Evolutionary conservation across 2,888 invertebrate species (phyloP).

Genomic region (Tanytarsus gracilentus): DNA sequence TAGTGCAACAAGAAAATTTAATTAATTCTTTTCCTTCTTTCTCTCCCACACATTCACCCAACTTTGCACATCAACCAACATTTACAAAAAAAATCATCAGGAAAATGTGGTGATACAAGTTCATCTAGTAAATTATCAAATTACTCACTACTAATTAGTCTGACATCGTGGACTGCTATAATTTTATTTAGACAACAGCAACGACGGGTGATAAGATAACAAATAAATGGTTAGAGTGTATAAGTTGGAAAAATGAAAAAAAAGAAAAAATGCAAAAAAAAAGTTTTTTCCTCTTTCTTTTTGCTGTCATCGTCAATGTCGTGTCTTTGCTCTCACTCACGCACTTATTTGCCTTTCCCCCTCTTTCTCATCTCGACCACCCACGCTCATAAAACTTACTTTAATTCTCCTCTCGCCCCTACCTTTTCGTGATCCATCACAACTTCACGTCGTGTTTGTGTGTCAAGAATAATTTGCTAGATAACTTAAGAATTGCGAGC

Average conservation of each 20-base stretch:
- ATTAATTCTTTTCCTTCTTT: conserved; percentile 1
- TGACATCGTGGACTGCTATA: conserved; percentile 28
- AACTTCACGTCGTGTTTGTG: too few species aligned
- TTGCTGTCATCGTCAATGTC: conserved; percentile 16
- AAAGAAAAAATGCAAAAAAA: conserved; percentile 4
- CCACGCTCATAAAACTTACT: background rate
- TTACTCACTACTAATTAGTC: conserved; percentile 30
- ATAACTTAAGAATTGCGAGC: too few species aligned
- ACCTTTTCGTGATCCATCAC: too few species aligned
- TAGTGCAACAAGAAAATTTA: conserved; percentile 4
- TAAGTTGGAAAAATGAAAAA: conserved; percentile 14
- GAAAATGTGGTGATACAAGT: conserved; percentile 33
- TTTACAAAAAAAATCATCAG: conserved; percentile 26
- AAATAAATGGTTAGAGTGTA: conserved; percentile 19
- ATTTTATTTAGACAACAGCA: conserved; percentile 29
- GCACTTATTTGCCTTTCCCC: background rate
- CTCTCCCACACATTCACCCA: background rate
- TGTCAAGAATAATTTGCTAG: too few species aligned
- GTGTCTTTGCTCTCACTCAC: conserved; percentile 7
- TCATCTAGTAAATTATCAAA: conserved; percentile 31
- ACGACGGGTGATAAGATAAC: conserved; percentile 25
- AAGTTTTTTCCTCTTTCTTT: conserved; percentile 12
- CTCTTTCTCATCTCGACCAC: background rate
- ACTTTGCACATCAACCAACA: background rate
- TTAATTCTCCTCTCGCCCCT: too few species aligned